Percentiles rank a stretch among this genome's conserved stretches.
These are phyloP conservation scores for Parnassius apollo DNA, from an alignment of 2,888 invertebrate genomes.

Conservation along the genomic window DNA sequence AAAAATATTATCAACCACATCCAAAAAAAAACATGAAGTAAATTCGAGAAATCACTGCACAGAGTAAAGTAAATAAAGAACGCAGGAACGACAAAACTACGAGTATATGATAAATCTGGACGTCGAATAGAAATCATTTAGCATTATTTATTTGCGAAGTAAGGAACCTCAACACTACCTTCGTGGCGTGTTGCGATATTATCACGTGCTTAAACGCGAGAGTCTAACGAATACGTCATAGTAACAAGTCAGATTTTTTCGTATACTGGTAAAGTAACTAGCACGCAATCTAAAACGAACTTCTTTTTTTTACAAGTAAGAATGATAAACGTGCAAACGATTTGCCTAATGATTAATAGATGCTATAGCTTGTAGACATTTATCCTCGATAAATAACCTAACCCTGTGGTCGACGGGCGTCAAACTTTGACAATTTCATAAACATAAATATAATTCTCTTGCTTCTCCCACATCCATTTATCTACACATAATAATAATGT, in stretches of 20 bases:
- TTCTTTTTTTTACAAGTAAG: conserved; percentile 16
- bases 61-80: conserved; percentile 14
- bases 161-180: conserved; percentile 22
- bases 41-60: conserved; percentile 14
- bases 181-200: conserved; percentile 27
- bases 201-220: conserved; percentile 25
- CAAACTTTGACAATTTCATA: too few species aligned
- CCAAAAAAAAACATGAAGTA: not conserved
- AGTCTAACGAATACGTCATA: conserved; percentile 23
- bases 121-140: conserved; percentile 24
- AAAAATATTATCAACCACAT: too few species aligned
- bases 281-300: conserved; percentile 25
- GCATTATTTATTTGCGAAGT: conserved; percentile 27
- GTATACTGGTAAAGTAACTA: conserved; percentile 2
- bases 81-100: conserved; percentile 15
- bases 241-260: conserved; percentile 26
- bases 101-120: conserved; percentile 25
- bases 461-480: too few species aligned
- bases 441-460: too few species aligned
- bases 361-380: too few species aligned
- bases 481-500: too few species aligned
- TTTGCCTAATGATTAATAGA: too few species aligned
- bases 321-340: too few species aligned
- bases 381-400: too few species aligned
- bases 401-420: too few species aligned